Percentiles rank a stretch among this genome's conserved stretches.
Conservation (phyloP, 2,888 invertebrate genomes). For the Escarpia spicata region DNA sequence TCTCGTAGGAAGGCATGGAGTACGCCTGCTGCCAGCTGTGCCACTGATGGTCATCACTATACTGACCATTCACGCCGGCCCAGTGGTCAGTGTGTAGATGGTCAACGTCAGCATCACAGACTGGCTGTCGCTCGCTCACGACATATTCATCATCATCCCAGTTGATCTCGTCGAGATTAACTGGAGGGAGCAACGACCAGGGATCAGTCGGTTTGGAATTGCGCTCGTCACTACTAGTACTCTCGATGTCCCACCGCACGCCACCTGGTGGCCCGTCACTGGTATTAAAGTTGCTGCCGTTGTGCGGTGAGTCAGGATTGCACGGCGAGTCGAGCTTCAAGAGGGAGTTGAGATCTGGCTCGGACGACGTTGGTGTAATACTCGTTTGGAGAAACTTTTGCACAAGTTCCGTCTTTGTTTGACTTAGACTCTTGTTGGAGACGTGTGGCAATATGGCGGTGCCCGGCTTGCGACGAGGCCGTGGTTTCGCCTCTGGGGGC, state of each 20-base stretch:
- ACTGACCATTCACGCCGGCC: conserved; percentile 68
- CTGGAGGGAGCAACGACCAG: conserved; percentile 74
- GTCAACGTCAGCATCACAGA: conserved; percentile 46
- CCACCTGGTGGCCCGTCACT: background rate
- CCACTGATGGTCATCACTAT: conserved; percentile 72
- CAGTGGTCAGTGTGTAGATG: conserved; percentile 62
- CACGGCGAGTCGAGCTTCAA: conserved; percentile 6
- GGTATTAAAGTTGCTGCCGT: conserved; percentile 3
- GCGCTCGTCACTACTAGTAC: background rate
- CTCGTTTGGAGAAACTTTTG: conserved; percentile 63
- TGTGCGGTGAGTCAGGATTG: conserved; percentile 18
- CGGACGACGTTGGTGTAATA: conserved; percentile 20
- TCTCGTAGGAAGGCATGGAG: conserved; percentile 78
- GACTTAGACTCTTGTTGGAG: conserved; percentile 50
- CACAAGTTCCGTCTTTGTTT: conserved; percentile 65
- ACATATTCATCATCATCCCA: conserved; percentile 50
- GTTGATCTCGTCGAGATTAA: conserved; percentile 72
- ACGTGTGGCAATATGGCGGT: conserved; percentile 44
- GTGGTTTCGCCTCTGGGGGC: conserved; percentile 56
- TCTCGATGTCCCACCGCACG: background rate
- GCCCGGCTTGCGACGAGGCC: conserved; percentile 52
- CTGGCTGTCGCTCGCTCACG: conserved; percentile 26
- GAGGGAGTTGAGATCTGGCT: conserved; percentile 25
- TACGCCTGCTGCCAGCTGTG: conserved; percentile 92
- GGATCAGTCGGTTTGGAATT: conserved; percentile 59